A percentile compares a stretch with the other conserved stretches of the same genome.
Evolutionary conservation across 2,888 invertebrate species (phyloP).

Genomic region (Rhogogaster chlorosoma): DNA sequence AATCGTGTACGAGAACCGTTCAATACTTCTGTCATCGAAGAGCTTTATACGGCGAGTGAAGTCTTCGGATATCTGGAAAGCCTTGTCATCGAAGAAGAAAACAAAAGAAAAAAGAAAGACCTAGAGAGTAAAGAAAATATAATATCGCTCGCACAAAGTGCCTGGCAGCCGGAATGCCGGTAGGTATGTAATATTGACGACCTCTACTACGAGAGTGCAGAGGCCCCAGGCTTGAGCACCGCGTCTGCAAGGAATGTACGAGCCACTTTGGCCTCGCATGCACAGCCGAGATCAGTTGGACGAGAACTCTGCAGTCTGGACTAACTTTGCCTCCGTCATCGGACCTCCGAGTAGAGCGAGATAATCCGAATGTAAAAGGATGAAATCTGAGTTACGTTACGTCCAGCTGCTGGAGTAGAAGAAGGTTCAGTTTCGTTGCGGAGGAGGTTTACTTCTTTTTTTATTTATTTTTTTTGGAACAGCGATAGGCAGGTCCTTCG

Average conservation of each 20-base stretch:
- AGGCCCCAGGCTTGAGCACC: not conserved
- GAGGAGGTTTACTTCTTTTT: not conserved
- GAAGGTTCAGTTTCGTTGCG: not conserved
- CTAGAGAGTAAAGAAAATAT: not conserved
- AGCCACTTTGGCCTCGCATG: constrained; percentile 34
- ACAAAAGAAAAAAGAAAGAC: not conserved
- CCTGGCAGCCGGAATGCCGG: constrained; percentile 29
- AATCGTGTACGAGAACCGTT: not conserved
- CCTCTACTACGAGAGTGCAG: constrained; percentile 7
- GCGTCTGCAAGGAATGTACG: constrained; percentile 31
- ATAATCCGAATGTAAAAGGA: constrained; percentile 69
- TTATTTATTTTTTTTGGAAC: not conserved
- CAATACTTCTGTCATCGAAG: not conserved
- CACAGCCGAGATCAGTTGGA: not conserved
- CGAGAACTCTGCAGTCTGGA: not conserved
- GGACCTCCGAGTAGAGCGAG: constrained; percentile 54
- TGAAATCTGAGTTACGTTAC: constrained; percentile 51
- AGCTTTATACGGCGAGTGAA: not conserved
- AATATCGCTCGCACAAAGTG: constrained; percentile 19
- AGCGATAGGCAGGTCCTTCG: constrained; percentile 12
- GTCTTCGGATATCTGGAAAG: not conserved
- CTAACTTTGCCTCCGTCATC: not conserved
- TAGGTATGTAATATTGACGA: constrained; percentile 45
- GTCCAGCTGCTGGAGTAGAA: constrained; percentile 10
- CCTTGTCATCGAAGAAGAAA: constrained; percentile 9